Evolutionary conservation across 2,888 invertebrate species (phyloP), one percentile per base, ranked within the genome.

Genomic region (Adelognathus sp.): DNA sequence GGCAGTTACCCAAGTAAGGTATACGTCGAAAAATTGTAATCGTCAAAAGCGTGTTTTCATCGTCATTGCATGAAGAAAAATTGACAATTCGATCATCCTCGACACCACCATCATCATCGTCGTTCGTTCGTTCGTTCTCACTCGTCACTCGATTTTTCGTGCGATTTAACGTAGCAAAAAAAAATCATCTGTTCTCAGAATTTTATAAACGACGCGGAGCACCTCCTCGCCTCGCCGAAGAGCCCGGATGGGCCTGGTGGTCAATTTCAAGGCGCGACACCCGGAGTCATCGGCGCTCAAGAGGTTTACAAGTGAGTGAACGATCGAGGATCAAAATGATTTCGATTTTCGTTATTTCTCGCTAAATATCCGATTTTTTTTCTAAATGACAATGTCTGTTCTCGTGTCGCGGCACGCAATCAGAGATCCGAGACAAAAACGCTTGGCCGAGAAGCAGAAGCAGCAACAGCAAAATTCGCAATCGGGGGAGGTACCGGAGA

Each of bases 241-340:
- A 95, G 96, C 54, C 96, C 96, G 3, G 94, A 94, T 82, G 93
- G 94, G 64, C 92, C 94, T 67, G 92, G 90, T 78, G 90, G 89
- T 78, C 89, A 85, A 81, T 92, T 91, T 85, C 88, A 92, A 81
- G 93, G 93, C 84, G 96, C 95, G 87, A 98, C 98, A 76, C 98
- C 98, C 24, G 98, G 98, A 82, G 99, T 99, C 70, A 98, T 99
- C 90, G 99, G 99, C 83, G 97, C 98, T 76, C 99, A 99, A 93
- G 99, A 99, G 93, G 97, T 99, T 69, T 99, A 99, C 93, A 95
- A 95, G 96, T 96, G 89, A 89, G 90, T 85, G n/a, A n/a, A 67
- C 79, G 3, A 44, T 50, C 54, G 56, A 18, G 33, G 36, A 7
- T 2, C 7, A 36, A 72, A 3, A 33, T n/a, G n/a, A n/a, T n/a